Conservation (phyloP, 2,113 vertebrate genomes). For the Bubo scandiacus region DNA sequence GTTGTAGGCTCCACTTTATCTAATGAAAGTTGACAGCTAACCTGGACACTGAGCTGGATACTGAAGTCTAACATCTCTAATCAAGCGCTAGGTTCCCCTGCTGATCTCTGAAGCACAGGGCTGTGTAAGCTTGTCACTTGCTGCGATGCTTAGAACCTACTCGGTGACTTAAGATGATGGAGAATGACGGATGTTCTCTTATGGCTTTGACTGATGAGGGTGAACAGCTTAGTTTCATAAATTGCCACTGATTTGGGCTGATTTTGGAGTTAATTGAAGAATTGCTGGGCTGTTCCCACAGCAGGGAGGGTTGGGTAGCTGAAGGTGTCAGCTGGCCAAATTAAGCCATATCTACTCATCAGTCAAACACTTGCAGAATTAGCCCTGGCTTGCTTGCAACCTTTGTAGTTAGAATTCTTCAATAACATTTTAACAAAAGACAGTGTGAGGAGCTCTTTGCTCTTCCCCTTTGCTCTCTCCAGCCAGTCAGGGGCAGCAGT, state of each 20-base stretch:
- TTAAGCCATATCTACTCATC: neutral
- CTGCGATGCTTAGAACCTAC: neutral
- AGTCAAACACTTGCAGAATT: neutral
- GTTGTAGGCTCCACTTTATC: neutral
- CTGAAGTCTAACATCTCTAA: neutral
- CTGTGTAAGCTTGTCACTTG: neutral
- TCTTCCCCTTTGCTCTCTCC: neutral
- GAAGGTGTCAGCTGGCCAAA: neutral
- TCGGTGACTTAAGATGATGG: neutral
- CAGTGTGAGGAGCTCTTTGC: neutral
- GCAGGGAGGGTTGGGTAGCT: neutral
- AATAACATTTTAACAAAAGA: neutral
- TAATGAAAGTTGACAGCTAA: neutral
- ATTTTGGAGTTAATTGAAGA: neutral
- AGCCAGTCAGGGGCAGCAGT: neutral
- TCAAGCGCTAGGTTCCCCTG: neutral
- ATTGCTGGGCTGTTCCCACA: neutral
- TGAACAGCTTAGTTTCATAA: neutral
- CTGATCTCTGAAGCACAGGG: neutral
- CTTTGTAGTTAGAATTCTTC: neutral
- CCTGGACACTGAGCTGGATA: neutral
- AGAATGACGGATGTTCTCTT: neutral
- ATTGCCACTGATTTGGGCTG: neutral
- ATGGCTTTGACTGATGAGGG: neutral
- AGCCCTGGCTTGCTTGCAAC: neutral